Evolutionary conservation across 1,140 invertebrate species (phyloP).

Genomic region (Oedothorax gibbosus): DNA sequence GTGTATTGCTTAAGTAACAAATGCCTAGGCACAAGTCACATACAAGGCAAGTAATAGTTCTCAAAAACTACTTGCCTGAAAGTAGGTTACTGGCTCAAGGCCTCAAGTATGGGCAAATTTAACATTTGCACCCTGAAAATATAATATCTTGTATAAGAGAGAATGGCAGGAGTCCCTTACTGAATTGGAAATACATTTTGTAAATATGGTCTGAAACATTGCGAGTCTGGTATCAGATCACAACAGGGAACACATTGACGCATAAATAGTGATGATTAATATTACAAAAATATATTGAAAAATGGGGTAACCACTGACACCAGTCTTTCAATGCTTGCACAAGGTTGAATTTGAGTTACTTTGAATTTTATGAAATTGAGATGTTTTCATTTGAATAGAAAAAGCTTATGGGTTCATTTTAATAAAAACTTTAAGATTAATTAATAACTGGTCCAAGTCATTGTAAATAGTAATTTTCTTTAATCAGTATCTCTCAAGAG

Average conservation of each 20-base stretch:
- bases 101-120: constrained; percentile 58
- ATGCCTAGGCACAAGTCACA: constrained; percentile 30
- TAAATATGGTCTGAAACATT: constrained; percentile 32
- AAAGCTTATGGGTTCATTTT: no score
- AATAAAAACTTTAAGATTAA: no score
- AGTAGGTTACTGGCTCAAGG: constrained; percentile 56
- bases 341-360: neutral
- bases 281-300: neutral
- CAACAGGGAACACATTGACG: no score
- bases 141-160: constrained; percentile 58
- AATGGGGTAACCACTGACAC: constrained; percentile 33
- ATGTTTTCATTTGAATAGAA: no score
- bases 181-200: constrained; percentile 27
- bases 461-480: no score
- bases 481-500: no score
- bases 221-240: constrained; percentile 55
- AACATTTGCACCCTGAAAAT: constrained; percentile 62
- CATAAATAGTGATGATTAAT: neutral
- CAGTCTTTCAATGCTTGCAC: constrained; percentile 53
- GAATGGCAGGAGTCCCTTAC: constrained; percentile 41
- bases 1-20: neutral
- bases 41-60: constrained; percentile 58
- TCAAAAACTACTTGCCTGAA: constrained; percentile 60
- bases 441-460: no score
- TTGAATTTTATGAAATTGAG: no score